Conservation (phyloP, 35 echinoderm and acorn worm genomes). For the Ophiothrix spiculata region DNA sequence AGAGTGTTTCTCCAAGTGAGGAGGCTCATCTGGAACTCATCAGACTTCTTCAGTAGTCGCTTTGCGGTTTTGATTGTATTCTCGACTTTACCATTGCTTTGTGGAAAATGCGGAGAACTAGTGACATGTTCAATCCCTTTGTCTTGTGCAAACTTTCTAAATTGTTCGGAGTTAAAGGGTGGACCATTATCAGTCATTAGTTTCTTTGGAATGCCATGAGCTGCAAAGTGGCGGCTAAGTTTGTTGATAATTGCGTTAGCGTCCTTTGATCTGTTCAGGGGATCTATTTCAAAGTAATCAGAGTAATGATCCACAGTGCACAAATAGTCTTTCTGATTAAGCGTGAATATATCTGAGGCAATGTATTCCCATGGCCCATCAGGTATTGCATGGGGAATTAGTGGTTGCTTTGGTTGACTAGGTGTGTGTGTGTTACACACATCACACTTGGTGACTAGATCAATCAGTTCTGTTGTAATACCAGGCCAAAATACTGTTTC, state of each 20-base stretch:
- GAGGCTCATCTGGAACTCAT: not conserved
- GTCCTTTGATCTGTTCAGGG: conserved; percentile 24
- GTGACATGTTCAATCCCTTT: conserved; percentile 47
- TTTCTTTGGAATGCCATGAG: conserved; percentile 50
- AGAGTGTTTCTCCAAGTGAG: conserved; percentile 17
- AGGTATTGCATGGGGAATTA: conserved; percentile 45
- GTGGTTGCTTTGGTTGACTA: conserved; percentile 58
- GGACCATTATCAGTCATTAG: conserved; percentile 59
- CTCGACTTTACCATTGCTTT: conserved; percentile 36
- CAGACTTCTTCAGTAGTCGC: conserved; percentile 57
- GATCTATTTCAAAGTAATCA: conserved; percentile 55
- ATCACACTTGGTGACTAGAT: conserved; percentile 31
- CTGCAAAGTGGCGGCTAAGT: conserved; percentile 7
- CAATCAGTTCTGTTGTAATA: conserved; percentile 47
- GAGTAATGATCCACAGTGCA: conserved; percentile 52
- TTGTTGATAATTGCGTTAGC: not conserved
- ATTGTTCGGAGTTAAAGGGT: conserved; percentile 41
- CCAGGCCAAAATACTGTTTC: conserved; percentile 63
- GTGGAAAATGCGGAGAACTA: conserved; percentile 1
- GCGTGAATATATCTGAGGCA: conserved; percentile 37
- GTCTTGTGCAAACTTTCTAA: conserved; percentile 24
- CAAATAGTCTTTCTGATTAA: conserved; percentile 46
- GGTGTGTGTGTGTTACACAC: conserved; percentile 29
- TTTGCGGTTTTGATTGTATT: conserved; percentile 52
- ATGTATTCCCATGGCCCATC: conserved; percentile 42